phyloP scores from a whole-genome alignment of 2,113 vertebrate genomes.

The Catagonus wagneri region DNA sequence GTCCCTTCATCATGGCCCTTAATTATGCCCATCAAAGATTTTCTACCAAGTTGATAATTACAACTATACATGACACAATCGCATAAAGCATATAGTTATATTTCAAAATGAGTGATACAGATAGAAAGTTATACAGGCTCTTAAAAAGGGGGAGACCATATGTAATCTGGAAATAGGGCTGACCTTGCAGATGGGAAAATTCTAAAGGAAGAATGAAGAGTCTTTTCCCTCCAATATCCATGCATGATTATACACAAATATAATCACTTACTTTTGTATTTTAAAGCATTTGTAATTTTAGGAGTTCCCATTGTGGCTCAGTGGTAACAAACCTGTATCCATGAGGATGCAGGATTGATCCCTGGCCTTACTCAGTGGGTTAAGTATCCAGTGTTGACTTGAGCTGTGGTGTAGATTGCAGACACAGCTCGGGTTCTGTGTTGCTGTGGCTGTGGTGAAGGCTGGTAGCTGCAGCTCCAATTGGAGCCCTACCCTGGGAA shows the following conservation, averaged over 20 bases:
- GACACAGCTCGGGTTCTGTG: too few species aligned
- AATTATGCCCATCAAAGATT: not conserved
- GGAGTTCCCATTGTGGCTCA: too few species aligned
- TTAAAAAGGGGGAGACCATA: not conserved
- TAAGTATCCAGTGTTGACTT: too few species aligned
- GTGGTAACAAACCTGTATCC: too few species aligned
- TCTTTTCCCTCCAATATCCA: not conserved
- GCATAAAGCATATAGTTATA: not conserved
- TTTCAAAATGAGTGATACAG: not conserved
- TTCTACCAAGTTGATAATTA: not conserved
- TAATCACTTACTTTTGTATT: not conserved
- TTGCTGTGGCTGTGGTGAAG: too few species aligned
- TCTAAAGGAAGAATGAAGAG: not conserved
- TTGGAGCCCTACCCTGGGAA: too few species aligned
- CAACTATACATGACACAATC: not conserved
- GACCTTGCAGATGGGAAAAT: not conserved
- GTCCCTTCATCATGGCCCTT: not conserved
- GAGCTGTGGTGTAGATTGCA: too few species aligned
- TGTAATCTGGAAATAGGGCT: not conserved
- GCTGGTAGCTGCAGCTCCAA: too few species aligned
- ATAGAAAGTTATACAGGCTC: not conserved
- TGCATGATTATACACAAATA: not conserved
- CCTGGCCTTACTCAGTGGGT: too few species aligned
- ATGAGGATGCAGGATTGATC: too few species aligned
- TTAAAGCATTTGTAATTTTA: not conserved